A percentile compares a stretch with the other conserved stretches of the same genome.
Evolutionary conservation across 1,140 invertebrate species (phyloP).

Genomic region (Bombus affinis): DNA sequence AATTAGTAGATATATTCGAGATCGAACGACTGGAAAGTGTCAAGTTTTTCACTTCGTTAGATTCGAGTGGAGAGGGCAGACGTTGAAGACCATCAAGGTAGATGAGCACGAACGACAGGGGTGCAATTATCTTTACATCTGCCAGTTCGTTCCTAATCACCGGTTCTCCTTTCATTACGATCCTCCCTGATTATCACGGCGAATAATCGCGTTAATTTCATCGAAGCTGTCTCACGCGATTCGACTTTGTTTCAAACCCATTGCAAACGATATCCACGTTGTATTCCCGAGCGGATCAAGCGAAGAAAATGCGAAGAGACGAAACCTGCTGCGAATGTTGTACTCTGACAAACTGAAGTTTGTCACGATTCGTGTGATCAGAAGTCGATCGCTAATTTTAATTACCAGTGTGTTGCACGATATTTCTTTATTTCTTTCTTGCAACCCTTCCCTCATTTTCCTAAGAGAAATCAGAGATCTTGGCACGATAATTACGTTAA

Average conservation of each 20-base stretch:
- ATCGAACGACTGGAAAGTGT: background rate
- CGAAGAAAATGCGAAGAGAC: background rate
- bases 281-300: too few relatives aligned
- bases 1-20: background rate
- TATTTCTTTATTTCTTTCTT: background rate
- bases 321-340: background rate
- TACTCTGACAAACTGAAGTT: too few relatives aligned
- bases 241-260: background rate
- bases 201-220: slow-evolving; percentile 17
- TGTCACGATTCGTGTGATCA: background rate
- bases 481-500: slow-evolving; percentile 14
- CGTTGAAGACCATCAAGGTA: background rate
- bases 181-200: background rate
- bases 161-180: slow-evolving; percentile 3
- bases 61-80: background rate
- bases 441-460: background rate
- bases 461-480: too few relatives aligned
- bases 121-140: background rate
- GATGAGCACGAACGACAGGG: background rate
- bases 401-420: background rate
- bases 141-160: background rate
- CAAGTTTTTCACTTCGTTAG: background rate
- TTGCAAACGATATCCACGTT: background rate
- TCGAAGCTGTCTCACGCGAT: background rate
- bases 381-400: slow-evolving; percentile 9